A percentile compares a stretch with the other conserved stretches of the same genome.
phyloP scores from a whole-genome alignment of 2,888 invertebrate species.

The Papilio gigon region DNA sequence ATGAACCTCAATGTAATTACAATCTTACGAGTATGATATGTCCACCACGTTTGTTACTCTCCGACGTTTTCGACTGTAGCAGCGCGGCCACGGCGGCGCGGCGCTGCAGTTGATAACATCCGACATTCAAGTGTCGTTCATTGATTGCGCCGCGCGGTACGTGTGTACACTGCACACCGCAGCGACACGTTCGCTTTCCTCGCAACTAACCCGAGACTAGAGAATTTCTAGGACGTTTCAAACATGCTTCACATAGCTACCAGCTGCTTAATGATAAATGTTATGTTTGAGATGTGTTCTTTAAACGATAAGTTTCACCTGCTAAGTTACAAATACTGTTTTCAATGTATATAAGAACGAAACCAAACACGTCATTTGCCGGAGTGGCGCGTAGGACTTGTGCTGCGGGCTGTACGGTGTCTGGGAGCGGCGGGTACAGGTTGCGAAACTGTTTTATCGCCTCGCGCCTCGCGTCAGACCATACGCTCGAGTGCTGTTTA shows the following conservation, averaged over 20 bases:
- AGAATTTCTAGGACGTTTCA: not conserved
- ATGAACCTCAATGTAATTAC: no score
- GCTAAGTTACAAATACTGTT: not conserved
- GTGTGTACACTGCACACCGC: not conserved
- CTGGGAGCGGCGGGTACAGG: conserved; percentile 9
- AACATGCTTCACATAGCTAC: not conserved
- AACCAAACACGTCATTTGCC: not conserved
- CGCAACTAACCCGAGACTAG: not conserved
- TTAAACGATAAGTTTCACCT: not conserved
- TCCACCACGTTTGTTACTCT: no score
- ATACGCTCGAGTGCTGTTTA: conserved; percentile 1
- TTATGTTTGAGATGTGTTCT: not conserved
- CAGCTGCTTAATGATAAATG: not conserved
- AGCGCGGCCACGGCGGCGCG: not conserved
- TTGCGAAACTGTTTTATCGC: conserved; percentile 28
- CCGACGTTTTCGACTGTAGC: not conserved
- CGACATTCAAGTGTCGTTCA: conserved; percentile 48
- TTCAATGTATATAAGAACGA: not conserved
- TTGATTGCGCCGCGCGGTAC: conserved; percentile 45
- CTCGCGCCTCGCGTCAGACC: not conserved
- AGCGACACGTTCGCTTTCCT: not conserved
- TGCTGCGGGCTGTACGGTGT: conserved; percentile 8
- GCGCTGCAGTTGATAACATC: not conserved
- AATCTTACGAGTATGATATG: no score
- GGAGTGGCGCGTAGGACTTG: not conserved